These are phyloP conservation scores for Armadillidium nasatum DNA, from an alignment of 1,140 invertebrate genomes.

Conservation along the genomic window DNA sequence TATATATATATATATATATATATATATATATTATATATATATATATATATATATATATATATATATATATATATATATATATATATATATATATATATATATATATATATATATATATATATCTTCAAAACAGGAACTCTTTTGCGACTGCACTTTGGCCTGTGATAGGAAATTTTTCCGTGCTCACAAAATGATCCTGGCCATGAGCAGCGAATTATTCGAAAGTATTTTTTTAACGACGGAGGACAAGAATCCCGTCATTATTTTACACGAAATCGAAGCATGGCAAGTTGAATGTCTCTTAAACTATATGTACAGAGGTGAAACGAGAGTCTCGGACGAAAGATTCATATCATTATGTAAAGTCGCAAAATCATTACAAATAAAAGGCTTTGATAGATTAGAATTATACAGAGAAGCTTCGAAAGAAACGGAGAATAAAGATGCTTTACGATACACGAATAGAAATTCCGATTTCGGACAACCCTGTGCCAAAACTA, in stretches of 20 bases:
- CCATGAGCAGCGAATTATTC: conserved; percentile 26
- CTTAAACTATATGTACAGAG: conserved; percentile 26
- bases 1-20: no score
- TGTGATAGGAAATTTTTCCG: conserved; percentile 8
- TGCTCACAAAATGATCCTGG: conserved; percentile 21
- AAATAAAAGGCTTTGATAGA: conserved; percentile 24
- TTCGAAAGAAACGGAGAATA: neutral
- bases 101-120: neutral
- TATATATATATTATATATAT: no score
- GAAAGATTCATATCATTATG: conserved; percentile 18
- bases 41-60: no score
- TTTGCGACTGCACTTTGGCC: neutral
- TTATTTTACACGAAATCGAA: conserved; percentile 23
- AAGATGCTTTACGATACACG: neutral
- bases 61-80: no score
- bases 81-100: no score
- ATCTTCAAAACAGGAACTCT: neutral
- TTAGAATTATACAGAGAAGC: conserved; percentile 8
- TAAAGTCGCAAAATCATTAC: conserved; percentile 14
- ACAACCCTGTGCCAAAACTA: neutral
- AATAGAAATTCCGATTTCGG: neutral
- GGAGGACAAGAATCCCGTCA: neutral
- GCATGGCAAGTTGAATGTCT: conserved; percentile 26
- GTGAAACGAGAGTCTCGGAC: conserved; percentile 19
- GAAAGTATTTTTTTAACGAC: conserved; percentile 8